Conservation (phyloP, 2,113 vertebrate species). For the Jaculus jaculus region DNA sequence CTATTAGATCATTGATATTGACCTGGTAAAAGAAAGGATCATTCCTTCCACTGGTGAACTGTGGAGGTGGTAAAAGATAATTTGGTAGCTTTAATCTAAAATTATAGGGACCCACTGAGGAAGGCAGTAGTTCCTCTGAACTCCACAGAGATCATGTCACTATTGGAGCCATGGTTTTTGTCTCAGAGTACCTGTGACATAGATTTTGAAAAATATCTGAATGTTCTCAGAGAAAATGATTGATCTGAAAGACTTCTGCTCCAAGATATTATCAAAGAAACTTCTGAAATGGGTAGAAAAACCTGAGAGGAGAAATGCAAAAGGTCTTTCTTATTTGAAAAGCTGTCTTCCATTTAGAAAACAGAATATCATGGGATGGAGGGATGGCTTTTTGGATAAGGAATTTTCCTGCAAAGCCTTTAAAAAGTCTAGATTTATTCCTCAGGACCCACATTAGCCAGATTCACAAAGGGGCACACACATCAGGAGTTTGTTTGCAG, state of each 20-base stretch:
- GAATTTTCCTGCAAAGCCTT: too few relatives aligned
- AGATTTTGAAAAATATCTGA: background rate
- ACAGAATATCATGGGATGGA: background rate
- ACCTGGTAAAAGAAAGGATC: background rate
- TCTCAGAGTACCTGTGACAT: background rate
- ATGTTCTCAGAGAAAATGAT: background rate
- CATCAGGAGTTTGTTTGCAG: too few relatives aligned
- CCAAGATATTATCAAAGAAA: constrained; percentile 14
- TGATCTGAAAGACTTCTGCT: constrained; percentile 12
- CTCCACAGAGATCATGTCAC: background rate
- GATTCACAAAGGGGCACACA: too few relatives aligned
- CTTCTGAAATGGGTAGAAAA: background rate
- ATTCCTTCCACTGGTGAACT: background rate
- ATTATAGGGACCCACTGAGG: background rate
- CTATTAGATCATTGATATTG: constrained; percentile 43
- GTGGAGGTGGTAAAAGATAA: background rate
- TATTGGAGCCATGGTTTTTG: background rate
- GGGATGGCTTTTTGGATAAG: too few relatives aligned
- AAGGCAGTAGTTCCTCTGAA: background rate
- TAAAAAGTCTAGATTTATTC: too few relatives aligned
- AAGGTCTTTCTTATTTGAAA: background rate
- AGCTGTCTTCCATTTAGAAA: background rate
- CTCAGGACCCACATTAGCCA: too few relatives aligned
- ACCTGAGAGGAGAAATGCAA: background rate
- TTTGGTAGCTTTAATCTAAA: background rate